These are phyloP conservation scores for Pachyramphus minor DNA, from an alignment of 2,113 vertebrate species.

Conservation along the genomic window DNA sequence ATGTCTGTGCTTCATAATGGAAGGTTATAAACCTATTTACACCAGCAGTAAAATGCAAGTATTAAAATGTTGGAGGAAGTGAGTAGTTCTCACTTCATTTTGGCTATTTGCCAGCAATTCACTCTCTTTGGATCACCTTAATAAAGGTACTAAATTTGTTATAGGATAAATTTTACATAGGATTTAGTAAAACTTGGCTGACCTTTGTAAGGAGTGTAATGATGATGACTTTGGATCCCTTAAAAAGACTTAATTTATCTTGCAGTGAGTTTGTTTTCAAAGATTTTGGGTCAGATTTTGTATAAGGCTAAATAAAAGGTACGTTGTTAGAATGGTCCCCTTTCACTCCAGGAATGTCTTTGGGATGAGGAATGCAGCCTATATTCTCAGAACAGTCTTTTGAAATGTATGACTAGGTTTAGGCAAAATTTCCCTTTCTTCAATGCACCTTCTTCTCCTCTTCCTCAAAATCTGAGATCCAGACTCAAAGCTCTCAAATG, in stretches of 20 bases:
- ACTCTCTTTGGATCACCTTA: neutral
- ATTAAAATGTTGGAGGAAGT: slow-evolving; percentile 59
- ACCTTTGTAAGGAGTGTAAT: neutral
- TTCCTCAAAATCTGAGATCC: neutral
- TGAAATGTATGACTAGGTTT: neutral
- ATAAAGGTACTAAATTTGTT: neutral
- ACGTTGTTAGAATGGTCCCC: neutral
- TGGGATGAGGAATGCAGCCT: neutral
- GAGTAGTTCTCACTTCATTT: slow-evolving; percentile 29
- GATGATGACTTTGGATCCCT: neutral
- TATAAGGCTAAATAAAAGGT: neutral
- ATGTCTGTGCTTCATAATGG: slow-evolving; percentile 63
- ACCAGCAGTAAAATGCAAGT: slow-evolving; percentile 50
- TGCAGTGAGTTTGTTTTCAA: neutral
- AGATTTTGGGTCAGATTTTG: neutral
- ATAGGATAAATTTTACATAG: neutral
- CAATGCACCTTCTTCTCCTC: neutral
- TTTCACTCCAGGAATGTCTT: neutral
- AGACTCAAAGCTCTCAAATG: neutral
- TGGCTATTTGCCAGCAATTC: slow-evolving; percentile 9
- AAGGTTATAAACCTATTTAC: slow-evolving; percentile 74
- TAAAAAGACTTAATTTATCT: neutral
- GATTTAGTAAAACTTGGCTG: neutral
- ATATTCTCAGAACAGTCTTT: neutral
- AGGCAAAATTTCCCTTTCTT: neutral